Conservation (phyloP, 2,113 vertebrate species). For the Ia io region DNA sequence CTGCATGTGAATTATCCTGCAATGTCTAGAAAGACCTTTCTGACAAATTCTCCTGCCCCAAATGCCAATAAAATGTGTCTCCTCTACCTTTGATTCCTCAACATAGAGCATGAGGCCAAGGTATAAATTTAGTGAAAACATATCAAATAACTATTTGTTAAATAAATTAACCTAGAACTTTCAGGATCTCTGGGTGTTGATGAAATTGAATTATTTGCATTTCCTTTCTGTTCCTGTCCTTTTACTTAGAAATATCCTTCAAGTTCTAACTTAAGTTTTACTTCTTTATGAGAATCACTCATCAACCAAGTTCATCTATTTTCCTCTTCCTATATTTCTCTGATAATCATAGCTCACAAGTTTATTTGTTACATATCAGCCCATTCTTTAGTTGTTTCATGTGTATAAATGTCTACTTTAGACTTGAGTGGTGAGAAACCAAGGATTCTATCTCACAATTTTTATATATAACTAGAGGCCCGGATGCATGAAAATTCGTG, state of each 20-base stretch:
- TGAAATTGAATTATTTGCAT: background rate
- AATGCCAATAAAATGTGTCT: background rate
- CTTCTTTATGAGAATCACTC: background rate
- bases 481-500: too few species aligned
- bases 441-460: background rate
- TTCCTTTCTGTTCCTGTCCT: background rate
- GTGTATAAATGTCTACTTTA: background rate
- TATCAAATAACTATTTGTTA: background rate
- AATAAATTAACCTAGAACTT: background rate
- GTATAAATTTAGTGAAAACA: background rate
- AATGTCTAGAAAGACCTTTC: background rate
- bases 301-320: background rate
- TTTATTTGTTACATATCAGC: background rate
- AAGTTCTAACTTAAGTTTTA: background rate
- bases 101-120: background rate
- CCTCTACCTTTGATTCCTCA: background rate
- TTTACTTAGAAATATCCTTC: background rate
- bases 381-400: background rate
- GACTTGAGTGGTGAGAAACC: background rate
- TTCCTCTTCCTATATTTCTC: background rate
- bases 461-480: background rate
- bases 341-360: background rate
- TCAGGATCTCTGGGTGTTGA: background rate
- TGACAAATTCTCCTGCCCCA: background rate
- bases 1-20: background rate